Percentiles rank a stretch among this genome's conserved stretches.
Conservation (phyloP, 1,140 invertebrate genomes). For the Melitaea cinxia region DNA sequence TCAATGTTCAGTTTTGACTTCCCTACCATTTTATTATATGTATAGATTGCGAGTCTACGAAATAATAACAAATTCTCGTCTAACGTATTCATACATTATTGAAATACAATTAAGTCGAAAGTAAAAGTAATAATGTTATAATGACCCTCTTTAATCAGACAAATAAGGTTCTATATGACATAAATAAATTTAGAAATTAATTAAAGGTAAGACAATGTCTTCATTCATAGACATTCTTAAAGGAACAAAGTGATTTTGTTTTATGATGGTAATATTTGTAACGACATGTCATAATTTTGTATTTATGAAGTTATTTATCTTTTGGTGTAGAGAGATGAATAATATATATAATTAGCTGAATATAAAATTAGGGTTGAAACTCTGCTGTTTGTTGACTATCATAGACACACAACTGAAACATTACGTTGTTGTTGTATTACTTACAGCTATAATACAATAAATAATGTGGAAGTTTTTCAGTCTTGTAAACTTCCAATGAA, state of each 20-base stretch:
- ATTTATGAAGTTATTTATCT: slow-evolving; percentile 1
- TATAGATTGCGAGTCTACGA: too few species aligned
- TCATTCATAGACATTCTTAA: slow-evolving; percentile 43
- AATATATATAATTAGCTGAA: neutral
- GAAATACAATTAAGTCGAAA: too few species aligned
- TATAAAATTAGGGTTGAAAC: neutral
- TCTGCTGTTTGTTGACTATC: neutral
- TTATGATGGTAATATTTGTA: slow-evolving; percentile 19
- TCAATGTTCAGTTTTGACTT: too few species aligned
- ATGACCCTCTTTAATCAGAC: too few species aligned
- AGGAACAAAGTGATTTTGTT: slow-evolving; percentile 18
- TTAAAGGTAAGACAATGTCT: slow-evolving; percentile 52
- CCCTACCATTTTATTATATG: too few species aligned
- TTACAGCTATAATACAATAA: too few species aligned
- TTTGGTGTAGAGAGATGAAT: neutral
- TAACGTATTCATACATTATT: too few species aligned
- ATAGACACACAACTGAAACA: neutral
- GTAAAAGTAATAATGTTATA: too few species aligned
- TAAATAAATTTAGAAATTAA: slow-evolving; percentile 59
- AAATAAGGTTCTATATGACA: too few species aligned
- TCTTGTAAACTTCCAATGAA: too few species aligned
- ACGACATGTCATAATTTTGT: slow-evolving; percentile 10
- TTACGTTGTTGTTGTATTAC: neutral
- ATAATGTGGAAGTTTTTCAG: too few species aligned
- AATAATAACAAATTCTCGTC: too few species aligned